phyloP scores from a whole-genome alignment of 2,888 invertebrate species.

The Romanomermis culicivorax region DNA sequence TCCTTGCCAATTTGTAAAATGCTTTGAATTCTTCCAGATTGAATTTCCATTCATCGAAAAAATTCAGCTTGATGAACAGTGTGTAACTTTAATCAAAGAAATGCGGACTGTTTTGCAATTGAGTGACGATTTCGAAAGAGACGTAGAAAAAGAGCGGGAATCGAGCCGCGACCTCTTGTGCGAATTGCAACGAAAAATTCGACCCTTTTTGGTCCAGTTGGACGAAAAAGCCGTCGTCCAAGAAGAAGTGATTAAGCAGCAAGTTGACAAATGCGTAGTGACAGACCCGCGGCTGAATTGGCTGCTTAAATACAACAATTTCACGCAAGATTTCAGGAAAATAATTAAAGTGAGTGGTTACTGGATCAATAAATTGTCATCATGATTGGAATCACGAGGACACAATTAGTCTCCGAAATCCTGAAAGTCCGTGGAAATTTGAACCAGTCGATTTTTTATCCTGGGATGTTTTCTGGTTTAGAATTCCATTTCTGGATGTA shows the following conservation, averaged over 20 bases:
- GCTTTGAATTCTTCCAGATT: too few relatives aligned
- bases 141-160: conserved; percentile 2
- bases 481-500: too few relatives aligned
- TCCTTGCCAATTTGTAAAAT: too few relatives aligned
- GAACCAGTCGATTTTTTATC: too few relatives aligned
- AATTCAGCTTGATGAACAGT: background rate
- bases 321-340: conserved; percentile 5
- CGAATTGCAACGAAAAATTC: conserved; percentile 7
- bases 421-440: too few relatives aligned
- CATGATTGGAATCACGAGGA: too few relatives aligned
- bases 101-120: conserved; percentile 1
- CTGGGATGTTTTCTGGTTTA: too few relatives aligned
- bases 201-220: conserved; percentile 6
- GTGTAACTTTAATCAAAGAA: background rate
- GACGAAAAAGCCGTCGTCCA: conserved; percentile 3
- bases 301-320: conserved; percentile 8
- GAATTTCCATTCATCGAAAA: background rate
- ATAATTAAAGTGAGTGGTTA: background rate
- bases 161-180: background rate
- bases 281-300: conserved; percentile 8
- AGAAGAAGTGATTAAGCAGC: background rate
- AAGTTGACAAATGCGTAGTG: conserved; percentile 6
- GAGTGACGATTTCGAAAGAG: conserved; percentile 4
- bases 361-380: too few relatives aligned
- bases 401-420: too few relatives aligned